Evolutionary conservation across 1,140 invertebrate species (phyloP).

Genomic region (Daktulosphaira vitifoliae): DNA sequence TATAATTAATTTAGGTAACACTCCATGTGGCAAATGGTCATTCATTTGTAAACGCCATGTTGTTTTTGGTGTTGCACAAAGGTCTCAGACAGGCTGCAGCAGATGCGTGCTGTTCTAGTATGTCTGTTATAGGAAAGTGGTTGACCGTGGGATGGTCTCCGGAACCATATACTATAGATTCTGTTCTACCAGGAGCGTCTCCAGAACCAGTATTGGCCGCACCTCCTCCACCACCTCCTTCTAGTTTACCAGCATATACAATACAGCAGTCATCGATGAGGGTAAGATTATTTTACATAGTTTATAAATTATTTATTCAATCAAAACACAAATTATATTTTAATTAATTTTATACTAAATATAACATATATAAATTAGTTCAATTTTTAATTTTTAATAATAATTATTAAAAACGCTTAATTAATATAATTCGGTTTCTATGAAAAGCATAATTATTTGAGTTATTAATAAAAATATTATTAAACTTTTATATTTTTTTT

Average conservation of each 20-base stretch:
- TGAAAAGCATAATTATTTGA: too few species aligned
- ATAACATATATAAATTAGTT: too few species aligned
- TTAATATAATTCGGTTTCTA: too few species aligned
- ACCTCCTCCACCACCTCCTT: slow-evolving; percentile 14
- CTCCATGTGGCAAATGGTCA: slow-evolving; percentile 80
- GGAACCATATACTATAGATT: slow-evolving; percentile 36
- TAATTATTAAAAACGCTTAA: too few species aligned
- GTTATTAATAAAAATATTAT: too few species aligned
- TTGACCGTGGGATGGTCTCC: slow-evolving; percentile 41
- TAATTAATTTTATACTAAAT: too few species aligned
- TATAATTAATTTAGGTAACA: slow-evolving; percentile 57
- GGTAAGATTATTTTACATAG: too few species aligned
- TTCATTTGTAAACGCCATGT: slow-evolving; percentile 72
- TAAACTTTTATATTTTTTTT: too few species aligned
- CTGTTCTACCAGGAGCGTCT: slow-evolving; percentile 34
- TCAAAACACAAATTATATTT: too few species aligned
- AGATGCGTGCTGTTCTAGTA: slow-evolving; percentile 63
- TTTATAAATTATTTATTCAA: too few species aligned
- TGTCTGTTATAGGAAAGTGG: slow-evolving; percentile 54
- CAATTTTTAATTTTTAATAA: too few species aligned
- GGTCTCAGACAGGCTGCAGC: slow-evolving; percentile 60
- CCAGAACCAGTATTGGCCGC: slow-evolving; percentile 13
- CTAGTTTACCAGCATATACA: slow-evolving; percentile 11
- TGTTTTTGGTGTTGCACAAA: slow-evolving; percentile 69
- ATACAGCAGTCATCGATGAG: slow-evolving; percentile 23